Evolutionary conservation across 2,888 invertebrate genomes (phyloP).

Genomic region (Venustoraphidia nigricollis): DNA sequence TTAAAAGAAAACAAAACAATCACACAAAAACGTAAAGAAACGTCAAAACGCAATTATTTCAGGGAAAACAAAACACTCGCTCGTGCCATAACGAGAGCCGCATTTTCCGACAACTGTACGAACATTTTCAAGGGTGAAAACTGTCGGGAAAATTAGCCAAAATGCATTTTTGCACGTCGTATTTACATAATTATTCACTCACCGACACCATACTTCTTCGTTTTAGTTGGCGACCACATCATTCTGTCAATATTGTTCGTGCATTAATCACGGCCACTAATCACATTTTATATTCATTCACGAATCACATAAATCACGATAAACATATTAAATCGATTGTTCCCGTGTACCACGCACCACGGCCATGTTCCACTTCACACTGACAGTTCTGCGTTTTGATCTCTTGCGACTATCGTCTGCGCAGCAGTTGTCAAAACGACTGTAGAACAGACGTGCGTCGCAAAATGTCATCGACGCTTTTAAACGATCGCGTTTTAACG

Average conservation of each 20-base stretch:
- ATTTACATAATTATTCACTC: conserved; percentile 25
- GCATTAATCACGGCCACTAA: conserved; percentile 8
- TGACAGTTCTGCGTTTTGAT: conserved; percentile 6
- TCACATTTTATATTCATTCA: conserved; percentile 18
- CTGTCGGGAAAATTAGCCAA: conserved; percentile 2
- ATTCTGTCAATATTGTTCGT: conserved; percentile 12
- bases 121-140: not conserved
- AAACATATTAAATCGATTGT: conserved; percentile 1
- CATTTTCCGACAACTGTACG: too few relatives aligned
- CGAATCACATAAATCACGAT: not conserved
- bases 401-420: conserved; percentile 20
- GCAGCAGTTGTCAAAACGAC: not conserved
- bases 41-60: too few relatives aligned
- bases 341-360: conserved; percentile 9
- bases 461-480: not conserved
- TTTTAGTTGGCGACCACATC: conserved; percentile 63
- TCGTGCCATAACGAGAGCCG: too few relatives aligned
- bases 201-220: conserved; percentile 61
- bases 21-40: too few relatives aligned
- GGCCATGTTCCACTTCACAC: conserved; percentile 10
- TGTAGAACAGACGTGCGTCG: not conserved
- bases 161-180: not conserved
- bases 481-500: too few relatives aligned
- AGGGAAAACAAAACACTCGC: too few relatives aligned
- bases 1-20: too few relatives aligned